Conservation (phyloP, 2,797 vertebrate genomes). For the Hydrophis major region DNA sequence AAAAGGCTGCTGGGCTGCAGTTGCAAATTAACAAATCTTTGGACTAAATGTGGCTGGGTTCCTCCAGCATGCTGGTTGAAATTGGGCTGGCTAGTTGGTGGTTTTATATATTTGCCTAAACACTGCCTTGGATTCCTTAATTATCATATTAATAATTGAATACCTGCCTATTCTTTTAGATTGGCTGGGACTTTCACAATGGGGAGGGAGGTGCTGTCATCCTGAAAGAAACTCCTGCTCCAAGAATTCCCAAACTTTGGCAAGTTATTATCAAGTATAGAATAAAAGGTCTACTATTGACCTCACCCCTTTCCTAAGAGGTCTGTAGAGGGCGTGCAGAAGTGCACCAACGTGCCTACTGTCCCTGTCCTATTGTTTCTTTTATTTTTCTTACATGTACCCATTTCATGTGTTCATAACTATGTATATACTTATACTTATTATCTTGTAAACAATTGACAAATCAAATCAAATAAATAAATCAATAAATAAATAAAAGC, state of each 20-base stretch:
- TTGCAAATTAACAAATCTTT: slow-evolving; percentile 8
- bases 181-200: not conserved
- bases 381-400: too few relatives aligned
- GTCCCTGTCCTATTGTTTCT: too few relatives aligned
- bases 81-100: not conserved
- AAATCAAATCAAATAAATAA: not conserved
- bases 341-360: too few relatives aligned
- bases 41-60: not conserved
- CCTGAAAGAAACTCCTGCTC: not conserved
- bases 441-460: too few relatives aligned
- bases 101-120: not conserved
- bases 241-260: not conserved
- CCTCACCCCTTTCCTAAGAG: too few relatives aligned
- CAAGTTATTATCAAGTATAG: not conserved
- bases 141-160: not conserved
- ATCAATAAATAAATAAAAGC: not conserved
- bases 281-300: not conserved
- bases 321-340: too few relatives aligned
- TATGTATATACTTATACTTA: too few relatives aligned
- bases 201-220: not conserved
- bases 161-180: not conserved
- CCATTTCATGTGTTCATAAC: too few relatives aligned
- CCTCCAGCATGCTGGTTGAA: not conserved
- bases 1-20: not conserved
- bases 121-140: not conserved